Evolutionary conservation across 2,888 invertebrate genomes (phyloP).

Genomic region (Sarcophaga carnaria): DNA sequence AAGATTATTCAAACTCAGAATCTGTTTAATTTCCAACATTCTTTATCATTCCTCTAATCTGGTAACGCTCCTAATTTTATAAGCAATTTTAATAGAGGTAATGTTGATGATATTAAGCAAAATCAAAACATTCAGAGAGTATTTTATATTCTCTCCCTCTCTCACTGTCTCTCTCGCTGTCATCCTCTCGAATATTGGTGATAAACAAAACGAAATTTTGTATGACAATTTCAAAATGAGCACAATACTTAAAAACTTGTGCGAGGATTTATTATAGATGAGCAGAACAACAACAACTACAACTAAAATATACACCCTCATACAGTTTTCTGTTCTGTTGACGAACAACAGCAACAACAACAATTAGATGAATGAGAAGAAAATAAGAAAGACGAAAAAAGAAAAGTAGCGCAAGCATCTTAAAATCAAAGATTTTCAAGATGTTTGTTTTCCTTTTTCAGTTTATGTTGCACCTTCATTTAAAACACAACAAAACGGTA

Average conservation of each 20-base stretch:
- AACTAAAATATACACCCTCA: conserved; percentile 31
- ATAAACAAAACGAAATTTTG: conserved; percentile 13
- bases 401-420: conserved; percentile 55
- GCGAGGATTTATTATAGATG: conserved; percentile 21
- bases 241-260: conserved; percentile 47
- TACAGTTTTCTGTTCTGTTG: background rate
- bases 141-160: no score
- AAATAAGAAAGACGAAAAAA: conserved; percentile 1
- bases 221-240: conserved; percentile 6
- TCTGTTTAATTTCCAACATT: no score
- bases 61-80: background rate
- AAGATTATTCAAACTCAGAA: no score
- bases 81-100: background rate
- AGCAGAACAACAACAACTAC: conserved; percentile 12
- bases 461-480: conserved; percentile 58
- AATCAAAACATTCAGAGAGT: conserved; percentile 31
- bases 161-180: no score
- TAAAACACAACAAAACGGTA: background rate
- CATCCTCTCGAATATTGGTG: background rate
- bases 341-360: conserved; percentile 6
- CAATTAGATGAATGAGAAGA: conserved; percentile 50
- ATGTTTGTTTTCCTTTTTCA: conserved; percentile 40
- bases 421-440: conserved; percentile 41
- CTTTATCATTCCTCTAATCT: background rate
- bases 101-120: background rate